phyloP scores from a whole-genome alignment of 2,113 vertebrate species.

The Anser cygnoides region DNA sequence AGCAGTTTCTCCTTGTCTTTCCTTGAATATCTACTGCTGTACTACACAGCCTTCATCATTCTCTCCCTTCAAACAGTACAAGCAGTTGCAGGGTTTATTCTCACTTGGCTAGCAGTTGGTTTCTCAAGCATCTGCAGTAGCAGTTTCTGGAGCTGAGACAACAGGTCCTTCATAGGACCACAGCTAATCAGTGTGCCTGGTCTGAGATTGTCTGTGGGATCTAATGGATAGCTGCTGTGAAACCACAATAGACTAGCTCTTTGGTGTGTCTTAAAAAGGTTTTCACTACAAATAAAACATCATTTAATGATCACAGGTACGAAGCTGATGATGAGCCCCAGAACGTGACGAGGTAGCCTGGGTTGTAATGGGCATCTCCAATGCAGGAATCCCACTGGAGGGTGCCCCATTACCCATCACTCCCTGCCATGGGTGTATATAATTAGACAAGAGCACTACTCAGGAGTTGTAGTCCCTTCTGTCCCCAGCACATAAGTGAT shows the following conservation, averaged over 20 bases:
- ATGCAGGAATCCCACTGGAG: not conserved
- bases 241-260: not conserved
- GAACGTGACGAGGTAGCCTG: not conserved
- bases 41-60: not conserved
- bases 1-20: not conserved
- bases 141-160: not conserved
- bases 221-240: not conserved
- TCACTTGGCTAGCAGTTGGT: not conserved
- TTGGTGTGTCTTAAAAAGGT: not conserved
- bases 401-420: accelerated
- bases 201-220: not conserved
- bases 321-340: not conserved
- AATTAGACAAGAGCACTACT: not conserved
- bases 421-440: not conserved
- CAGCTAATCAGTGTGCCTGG: not conserved
- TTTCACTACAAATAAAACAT: not conserved
- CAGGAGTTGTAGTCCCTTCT: not conserved
- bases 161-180: not conserved
- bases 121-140: not conserved
- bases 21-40: not conserved
- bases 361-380: not conserved
- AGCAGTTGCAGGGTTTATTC: not conserved
- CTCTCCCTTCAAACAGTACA: not conserved
- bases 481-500: not conserved
- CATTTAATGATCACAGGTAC: not conserved